Percentiles rank a stretch among this genome's conserved stretches.
phyloP scores from a whole-genome alignment of 1,140 invertebrate species.

The Physella acuta region DNA sequence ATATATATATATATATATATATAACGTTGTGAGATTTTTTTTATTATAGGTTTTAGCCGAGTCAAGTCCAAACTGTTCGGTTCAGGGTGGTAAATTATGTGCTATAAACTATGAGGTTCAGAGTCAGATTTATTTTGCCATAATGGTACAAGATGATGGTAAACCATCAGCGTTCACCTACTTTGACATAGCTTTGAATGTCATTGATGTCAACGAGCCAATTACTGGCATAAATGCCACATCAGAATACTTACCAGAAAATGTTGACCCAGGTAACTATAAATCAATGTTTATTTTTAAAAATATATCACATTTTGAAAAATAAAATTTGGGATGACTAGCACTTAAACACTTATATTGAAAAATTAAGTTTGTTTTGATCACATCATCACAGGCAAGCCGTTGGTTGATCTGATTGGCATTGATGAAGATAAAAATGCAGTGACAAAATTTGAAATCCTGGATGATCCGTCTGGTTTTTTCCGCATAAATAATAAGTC shows the following conservation, averaged over 20 bases:
- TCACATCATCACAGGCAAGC: constrained; percentile 34
- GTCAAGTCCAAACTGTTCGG: constrained; percentile 31
- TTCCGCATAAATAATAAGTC: constrained; percentile 33
- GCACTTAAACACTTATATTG: no score
- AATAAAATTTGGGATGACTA: no score
- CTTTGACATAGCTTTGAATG: constrained; percentile 31
- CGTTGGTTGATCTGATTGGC: constrained; percentile 32
- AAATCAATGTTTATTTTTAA: no score
- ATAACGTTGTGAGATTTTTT: no score
- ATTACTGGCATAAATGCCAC: constrained; percentile 27
- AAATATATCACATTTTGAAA: no score
- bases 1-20: no score
- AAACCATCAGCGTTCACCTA: constrained; percentile 27
- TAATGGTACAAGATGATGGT: constrained; percentile 36
- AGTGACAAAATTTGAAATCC: constrained; percentile 31
- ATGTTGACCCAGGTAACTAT: constrained; percentile 29
- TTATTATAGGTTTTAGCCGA: constrained; percentile 30
- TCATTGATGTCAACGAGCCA: constrained; percentile 38
- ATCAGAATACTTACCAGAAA: constrained; percentile 29
- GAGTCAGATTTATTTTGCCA: constrained; percentile 26
- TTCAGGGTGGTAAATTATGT: constrained; percentile 33
- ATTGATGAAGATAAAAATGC: constrained; percentile 41
- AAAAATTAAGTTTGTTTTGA: no score
- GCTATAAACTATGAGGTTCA: constrained; percentile 32
- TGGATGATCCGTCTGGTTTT: constrained; percentile 33